Percentiles rank a stretch among this genome's conserved stretches.
These are phyloP conservation scores for Dermatemys mawii DNA, from an alignment of 2,113 vertebrate genomes.

Conservation along the genomic window DNA sequence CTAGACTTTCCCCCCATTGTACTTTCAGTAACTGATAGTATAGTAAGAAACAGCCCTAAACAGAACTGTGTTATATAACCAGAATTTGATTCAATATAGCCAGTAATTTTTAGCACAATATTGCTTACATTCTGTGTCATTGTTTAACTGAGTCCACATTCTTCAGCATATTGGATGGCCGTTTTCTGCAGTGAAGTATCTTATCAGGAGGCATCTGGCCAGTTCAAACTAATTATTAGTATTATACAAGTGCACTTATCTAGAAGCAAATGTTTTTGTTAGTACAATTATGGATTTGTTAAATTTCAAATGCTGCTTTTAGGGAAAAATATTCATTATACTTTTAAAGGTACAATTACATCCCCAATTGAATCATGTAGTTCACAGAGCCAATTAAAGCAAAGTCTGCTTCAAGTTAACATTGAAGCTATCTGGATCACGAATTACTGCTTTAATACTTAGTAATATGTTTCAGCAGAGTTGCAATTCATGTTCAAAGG, in stretches of 20 bases:
- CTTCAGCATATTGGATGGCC: not conserved
- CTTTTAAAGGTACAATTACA: not conserved
- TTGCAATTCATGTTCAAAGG: not conserved
- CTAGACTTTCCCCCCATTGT: not conserved
- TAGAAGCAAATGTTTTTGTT: constrained; percentile 36
- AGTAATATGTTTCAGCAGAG: rapidly evolving
- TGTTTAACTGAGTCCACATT: not conserved
- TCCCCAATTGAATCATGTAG: not conserved
- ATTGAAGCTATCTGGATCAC: not conserved
- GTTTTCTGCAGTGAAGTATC: not conserved
- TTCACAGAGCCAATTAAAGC: not conserved
- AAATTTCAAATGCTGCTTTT: not conserved
- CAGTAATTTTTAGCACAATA: not conserved
- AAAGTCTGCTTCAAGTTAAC: not conserved
- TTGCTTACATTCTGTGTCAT: not conserved
- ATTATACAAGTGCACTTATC: constrained; percentile 42
- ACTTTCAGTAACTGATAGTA: rapidly evolving
- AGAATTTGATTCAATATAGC: rapidly evolving
- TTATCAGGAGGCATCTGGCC: constrained; percentile 63
- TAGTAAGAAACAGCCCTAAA: not conserved
- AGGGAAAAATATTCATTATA: not conserved
- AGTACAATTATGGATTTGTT: not conserved
- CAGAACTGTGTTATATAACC: rapidly evolving
- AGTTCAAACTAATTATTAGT: constrained; percentile 46
- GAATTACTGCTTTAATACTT: not conserved